phyloP scores from a whole-genome alignment of 1,140 invertebrate genomes.

The Lordiphosa stackelbergi region DNA sequence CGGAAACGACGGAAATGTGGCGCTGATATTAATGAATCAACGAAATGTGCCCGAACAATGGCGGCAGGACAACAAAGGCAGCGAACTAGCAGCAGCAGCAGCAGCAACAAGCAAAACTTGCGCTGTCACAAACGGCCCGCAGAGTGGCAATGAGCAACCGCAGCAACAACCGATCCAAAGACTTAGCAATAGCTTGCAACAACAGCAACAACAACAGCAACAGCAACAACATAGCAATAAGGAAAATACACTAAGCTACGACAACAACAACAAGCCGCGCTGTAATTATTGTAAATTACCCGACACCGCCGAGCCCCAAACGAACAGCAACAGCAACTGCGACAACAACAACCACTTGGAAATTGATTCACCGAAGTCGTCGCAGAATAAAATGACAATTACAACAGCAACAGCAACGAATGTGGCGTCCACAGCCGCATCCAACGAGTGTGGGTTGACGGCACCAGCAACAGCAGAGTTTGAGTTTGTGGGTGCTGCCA shows the following conservation, averaged over 20 bases:
- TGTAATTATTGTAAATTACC: slow-evolving; percentile 76
- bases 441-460: slow-evolving; percentile 61
- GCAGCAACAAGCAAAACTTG: slow-evolving; percentile 58
- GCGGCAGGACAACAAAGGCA: slow-evolving; percentile 74
- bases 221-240: slow-evolving; percentile 67
- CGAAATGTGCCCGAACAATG: slow-evolving; percentile 68
- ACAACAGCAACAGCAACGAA: slow-evolving; percentile 54
- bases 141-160: slow-evolving; percentile 67
- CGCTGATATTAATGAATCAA: slow-evolving; percentile 75
- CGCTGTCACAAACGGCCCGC: slow-evolving; percentile 67
- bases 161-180: slow-evolving; percentile 71
- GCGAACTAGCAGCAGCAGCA: slow-evolving; percentile 37
- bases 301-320: slow-evolving; percentile 69
- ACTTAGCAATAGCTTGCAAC: slow-evolving; percentile 73
- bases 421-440: slow-evolving; percentile 30
- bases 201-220: slow-evolving; percentile 30
- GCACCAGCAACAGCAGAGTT: slow-evolving; percentile 29
- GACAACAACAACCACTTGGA: slow-evolving; percentile 47
- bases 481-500: slow-evolving; percentile 69
- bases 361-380: slow-evolving; percentile 69
- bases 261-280: slow-evolving; percentile 53
- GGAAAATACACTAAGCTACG: slow-evolving; percentile 68
- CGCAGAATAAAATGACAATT: slow-evolving; percentile 76
- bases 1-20: slow-evolving; percentile 64
- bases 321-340: slow-evolving; percentile 45